Evolutionary conservation across 2,888 invertebrate genomes (phyloP).

Genomic region (Scaptomyza flava): DNA sequence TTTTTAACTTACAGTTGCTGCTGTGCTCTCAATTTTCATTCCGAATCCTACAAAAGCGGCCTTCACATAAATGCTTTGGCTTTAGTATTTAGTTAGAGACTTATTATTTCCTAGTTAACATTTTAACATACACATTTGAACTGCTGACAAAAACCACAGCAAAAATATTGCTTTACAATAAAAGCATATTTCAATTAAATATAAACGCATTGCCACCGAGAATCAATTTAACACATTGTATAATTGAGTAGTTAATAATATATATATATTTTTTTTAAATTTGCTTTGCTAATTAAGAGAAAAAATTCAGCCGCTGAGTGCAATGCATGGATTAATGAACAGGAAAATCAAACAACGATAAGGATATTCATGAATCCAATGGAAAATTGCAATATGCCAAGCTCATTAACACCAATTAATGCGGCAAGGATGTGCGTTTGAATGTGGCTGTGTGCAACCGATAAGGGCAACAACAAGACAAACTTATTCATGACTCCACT

Average conservation of each 20-base stretch:
- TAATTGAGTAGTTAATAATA: not conserved
- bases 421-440: not conserved
- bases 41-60: slow-evolving; percentile 68
- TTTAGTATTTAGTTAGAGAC: too few species aligned
- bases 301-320: not conserved
- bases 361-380: slow-evolving; percentile 4
- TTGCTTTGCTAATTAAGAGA: not conserved
- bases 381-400: slow-evolving; percentile 30
- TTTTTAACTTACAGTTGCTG: slow-evolving; percentile 59
- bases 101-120: too few species aligned
- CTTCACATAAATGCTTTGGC: slow-evolving; percentile 46
- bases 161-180: not conserved
- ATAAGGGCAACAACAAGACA: not conserved
- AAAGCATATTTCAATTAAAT: not conserved
- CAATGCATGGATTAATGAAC: not conserved
- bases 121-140: too few species aligned
- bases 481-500: not conserved
- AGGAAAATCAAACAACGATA: not conserved
- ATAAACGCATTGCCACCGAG: too few species aligned
- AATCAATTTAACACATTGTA: not conserved
- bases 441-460: not conserved
- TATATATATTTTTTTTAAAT: not conserved
- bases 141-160: not conserved
- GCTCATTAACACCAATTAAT: slow-evolving; percentile 48
- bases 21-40: slow-evolving; percentile 65